A percentile compares a stretch with the other conserved stretches of the same genome.
Conservation (phyloP, 2,888 invertebrate genomes). For the Nephrocerus scutellatus region DNA sequence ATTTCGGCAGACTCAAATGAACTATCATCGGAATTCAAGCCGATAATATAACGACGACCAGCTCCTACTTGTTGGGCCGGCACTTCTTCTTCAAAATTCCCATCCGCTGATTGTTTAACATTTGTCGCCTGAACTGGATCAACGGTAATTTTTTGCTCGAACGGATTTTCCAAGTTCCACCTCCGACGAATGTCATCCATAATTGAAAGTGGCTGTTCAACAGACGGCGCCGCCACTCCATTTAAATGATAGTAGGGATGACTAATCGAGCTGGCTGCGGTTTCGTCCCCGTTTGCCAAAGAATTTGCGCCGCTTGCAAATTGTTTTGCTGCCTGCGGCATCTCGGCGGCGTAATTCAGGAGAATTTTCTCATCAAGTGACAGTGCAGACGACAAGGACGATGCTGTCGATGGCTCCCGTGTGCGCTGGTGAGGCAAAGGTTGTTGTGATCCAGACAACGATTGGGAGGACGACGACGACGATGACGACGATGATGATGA, state of each 20-base stretch:
- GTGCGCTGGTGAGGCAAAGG: too few relatives aligned
- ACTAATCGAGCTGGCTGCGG: conserved; percentile 10
- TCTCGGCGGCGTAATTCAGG: conserved; percentile 12
- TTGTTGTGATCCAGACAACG: too few relatives aligned
- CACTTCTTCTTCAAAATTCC: too few relatives aligned
- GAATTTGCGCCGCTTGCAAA: conserved; percentile 16
- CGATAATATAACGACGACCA: conserved; percentile 16
- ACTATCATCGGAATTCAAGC: conserved; percentile 9
- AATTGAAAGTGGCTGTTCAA: too few relatives aligned
- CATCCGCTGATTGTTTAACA: too few relatives aligned
- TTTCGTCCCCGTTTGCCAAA: too few relatives aligned
- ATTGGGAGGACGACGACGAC: too few relatives aligned
- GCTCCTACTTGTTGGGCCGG: conserved; percentile 3
- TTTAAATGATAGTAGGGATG: conserved; percentile 14
- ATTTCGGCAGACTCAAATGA: conserved; percentile 15
- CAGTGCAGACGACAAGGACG: too few relatives aligned
- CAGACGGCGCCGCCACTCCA: conserved; percentile 17
- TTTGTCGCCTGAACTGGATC: conserved; percentile 10
- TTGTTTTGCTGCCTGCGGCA: conserved; percentile 26
- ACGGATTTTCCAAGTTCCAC: conserved; percentile 20
- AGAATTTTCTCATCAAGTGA: conserved; percentile 10
- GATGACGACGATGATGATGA: too few relatives aligned
- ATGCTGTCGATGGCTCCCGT: too few relatives aligned
- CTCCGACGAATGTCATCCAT: too few relatives aligned
- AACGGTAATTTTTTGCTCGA: conserved; percentile 14